These are phyloP conservation scores for Cygnus atratus DNA, from an alignment of 2,113 vertebrate genomes.

Conservation along the genomic window DNA sequence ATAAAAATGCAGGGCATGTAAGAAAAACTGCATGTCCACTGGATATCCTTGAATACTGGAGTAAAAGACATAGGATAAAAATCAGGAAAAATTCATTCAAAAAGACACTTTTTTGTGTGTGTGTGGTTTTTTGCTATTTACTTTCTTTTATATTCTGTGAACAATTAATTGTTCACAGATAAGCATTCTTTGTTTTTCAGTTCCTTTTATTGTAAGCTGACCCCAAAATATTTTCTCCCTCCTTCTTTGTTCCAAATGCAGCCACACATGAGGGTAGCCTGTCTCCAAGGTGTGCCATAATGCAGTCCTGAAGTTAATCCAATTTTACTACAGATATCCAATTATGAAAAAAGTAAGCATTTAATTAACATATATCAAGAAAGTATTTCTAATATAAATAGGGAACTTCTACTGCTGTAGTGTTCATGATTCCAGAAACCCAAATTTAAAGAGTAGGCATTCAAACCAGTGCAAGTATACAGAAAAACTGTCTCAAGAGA, in stretches of 20 bases:
- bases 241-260: background rate
- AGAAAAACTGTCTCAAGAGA: background rate
- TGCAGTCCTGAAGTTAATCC: background rate
- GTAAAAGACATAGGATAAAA: background rate
- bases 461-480: background rate
- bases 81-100: no score
- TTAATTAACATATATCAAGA: background rate
- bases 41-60: background rate
- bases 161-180: background rate
- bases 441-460: background rate
- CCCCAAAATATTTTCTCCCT: background rate
- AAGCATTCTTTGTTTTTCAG: no score
- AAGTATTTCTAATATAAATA: background rate
- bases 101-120: no score
- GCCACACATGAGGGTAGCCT: background rate
- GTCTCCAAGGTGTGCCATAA: background rate
- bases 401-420: background rate
- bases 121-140: rapidly evolving
- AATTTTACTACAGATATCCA: background rate
- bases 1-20: no score
- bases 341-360: background rate
- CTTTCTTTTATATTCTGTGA: rapidly evolving
- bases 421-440: background rate
- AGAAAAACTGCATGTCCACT: background rate
- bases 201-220: background rate